Evolutionary conservation across 37 sponge, comb jelly and placozoan species (phyloP).

Genomic region (Corticium candelabrum): DNA sequence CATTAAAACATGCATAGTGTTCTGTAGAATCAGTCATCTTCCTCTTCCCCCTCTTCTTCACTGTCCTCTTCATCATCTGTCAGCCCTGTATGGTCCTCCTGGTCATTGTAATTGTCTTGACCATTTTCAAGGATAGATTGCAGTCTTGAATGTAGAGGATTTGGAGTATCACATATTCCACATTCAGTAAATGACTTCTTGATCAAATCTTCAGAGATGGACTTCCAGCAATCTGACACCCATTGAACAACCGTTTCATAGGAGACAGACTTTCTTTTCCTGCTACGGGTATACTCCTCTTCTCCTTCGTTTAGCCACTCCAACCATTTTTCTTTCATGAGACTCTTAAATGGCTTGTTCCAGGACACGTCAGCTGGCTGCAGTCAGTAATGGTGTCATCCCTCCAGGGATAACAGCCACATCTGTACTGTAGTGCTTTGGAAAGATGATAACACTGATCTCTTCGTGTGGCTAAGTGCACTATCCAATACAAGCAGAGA

Average conservation of each 20-base stretch:
- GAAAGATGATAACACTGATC: not conserved
- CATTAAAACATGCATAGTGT: too few relatives aligned
- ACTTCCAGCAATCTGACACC: not conserved
- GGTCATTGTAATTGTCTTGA: too few relatives aligned
- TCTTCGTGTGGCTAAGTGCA: not conserved
- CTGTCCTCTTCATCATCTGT: too few relatives aligned
- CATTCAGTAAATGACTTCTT: not conserved
- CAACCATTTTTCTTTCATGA: not conserved
- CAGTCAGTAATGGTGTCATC: constrained; percentile 9
- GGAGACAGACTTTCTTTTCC: not conserved
- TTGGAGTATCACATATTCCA: too few relatives aligned
- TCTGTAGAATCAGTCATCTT: too few relatives aligned
- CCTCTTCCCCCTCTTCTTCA: too few relatives aligned
- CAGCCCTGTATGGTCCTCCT: too few relatives aligned
- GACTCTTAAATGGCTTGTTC: constrained; percentile 6
- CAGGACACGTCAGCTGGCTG: not conserved
- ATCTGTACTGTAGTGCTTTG: not conserved
- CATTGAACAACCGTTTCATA: not conserved
- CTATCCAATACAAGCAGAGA: not conserved
- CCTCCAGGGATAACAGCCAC: not conserved
- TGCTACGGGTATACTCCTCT: not conserved
- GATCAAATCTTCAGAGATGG: not conserved
- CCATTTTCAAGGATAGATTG: too few relatives aligned
- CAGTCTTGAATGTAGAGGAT: too few relatives aligned
- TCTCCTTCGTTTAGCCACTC: not conserved